Conservation (phyloP, 2,888 invertebrate species). For the Trachelus troglodyta region DNA sequence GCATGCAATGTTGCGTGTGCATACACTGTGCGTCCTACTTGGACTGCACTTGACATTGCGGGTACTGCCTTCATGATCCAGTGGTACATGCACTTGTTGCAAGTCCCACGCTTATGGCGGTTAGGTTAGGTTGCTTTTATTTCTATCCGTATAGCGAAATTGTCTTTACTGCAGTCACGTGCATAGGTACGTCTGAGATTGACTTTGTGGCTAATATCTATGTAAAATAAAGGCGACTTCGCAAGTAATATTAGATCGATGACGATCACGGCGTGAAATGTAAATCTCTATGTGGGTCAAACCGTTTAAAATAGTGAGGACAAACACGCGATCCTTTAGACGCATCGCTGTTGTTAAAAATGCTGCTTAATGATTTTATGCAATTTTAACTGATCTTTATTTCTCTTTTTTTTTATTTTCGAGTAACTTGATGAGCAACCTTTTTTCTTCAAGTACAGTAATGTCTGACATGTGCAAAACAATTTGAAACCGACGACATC, state of each 20-base stretch:
- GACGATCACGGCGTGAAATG: slow-evolving; percentile 35
- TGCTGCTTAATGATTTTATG: no score
- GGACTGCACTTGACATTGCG: not conserved
- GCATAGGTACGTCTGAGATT: no score
- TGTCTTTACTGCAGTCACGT: not conserved
- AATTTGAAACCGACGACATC: not conserved
- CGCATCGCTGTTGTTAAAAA: no score
- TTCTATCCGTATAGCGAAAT: not conserved
- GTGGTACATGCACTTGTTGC: not conserved
- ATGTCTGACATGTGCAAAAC: not conserved
- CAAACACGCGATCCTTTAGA: not conserved
- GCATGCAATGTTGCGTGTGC: not conserved
- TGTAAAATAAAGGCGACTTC: no score
- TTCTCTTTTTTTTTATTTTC: no score
- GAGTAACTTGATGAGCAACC: no score
- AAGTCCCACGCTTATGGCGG: not conserved
- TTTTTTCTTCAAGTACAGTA: no score
- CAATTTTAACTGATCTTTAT: no score
- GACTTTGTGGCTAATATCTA: no score
- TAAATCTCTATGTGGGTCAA: slow-evolving; percentile 59
- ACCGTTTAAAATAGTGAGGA: slow-evolving; percentile 47
- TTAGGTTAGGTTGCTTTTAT: not conserved
- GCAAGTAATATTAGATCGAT: no score
- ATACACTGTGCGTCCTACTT: not conserved
- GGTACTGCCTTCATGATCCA: not conserved